These are phyloP conservation scores for Chamaea fasciata DNA, from an alignment of 2,113 vertebrate genomes.

Conservation along the genomic window DNA sequence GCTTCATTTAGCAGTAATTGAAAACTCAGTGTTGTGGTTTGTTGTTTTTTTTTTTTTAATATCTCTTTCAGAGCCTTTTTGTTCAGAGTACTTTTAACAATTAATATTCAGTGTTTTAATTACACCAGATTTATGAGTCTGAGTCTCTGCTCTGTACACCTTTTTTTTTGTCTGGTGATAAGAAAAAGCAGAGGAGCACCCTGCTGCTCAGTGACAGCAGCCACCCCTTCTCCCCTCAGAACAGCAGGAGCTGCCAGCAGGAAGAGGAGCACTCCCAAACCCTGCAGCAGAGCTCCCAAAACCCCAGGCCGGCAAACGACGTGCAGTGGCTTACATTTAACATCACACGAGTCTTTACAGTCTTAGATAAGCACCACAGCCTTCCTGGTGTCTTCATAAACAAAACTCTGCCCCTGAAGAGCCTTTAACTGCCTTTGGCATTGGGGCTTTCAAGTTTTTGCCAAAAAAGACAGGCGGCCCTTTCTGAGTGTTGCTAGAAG, in stretches of 20 bases:
- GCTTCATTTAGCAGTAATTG: neutral
- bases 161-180: neutral
- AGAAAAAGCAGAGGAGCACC: neutral
- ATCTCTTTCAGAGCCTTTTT: neutral
- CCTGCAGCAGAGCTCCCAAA: neutral
- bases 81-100: neutral
- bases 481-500: neutral
- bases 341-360: neutral
- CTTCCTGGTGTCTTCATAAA: neutral
- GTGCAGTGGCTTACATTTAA: neutral
- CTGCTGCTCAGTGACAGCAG: neutral
- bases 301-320: rapidly evolving
- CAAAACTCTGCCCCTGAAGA: neutral
- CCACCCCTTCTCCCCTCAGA: neutral
- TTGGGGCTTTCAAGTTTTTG: neutral
- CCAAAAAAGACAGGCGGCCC: neutral
- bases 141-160: neutral
- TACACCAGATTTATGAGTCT: neutral
- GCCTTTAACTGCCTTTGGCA: neutral
- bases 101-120: neutral
- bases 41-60: neutral
- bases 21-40: neutral
- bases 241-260: rapidly evolving
- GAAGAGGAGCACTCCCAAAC: neutral
- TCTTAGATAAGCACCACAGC: neutral